Percentiles rank a stretch among this genome's conserved stretches.
Evolutionary conservation across 2,797 vertebrate genomes (phyloP).

Genomic region (Gambelia wislizenii): DNA sequence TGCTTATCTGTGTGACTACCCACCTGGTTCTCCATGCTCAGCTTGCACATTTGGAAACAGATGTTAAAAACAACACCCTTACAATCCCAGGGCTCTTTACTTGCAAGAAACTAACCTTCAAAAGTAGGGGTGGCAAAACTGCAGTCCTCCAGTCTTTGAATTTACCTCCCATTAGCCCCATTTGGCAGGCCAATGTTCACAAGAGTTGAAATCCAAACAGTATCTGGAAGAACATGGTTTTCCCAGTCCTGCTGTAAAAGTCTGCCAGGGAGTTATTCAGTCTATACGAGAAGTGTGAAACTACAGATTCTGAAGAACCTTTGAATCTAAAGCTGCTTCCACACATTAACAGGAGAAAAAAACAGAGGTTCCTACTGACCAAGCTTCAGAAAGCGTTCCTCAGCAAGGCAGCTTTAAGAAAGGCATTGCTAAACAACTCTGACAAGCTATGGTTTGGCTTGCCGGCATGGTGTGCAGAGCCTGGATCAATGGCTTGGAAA

Average conservation of each 20-base stretch:
- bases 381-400: not conserved
- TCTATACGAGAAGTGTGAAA: not conserved
- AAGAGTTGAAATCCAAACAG: no score
- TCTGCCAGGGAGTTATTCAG: not conserved
- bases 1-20: not conserved
- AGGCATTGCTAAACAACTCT: conserved; percentile 37
- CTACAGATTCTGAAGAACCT: not conserved
- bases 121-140: not conserved
- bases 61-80: not conserved
- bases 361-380: not conserved
- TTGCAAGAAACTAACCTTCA: not conserved
- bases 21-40: not conserved
- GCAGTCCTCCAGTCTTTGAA: not conserved
- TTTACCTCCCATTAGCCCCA: not conserved
- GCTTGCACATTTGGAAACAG: not conserved
- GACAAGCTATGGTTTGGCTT: conserved; percentile 56
- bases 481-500: conserved; percentile 88
- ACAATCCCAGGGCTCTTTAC: not conserved
- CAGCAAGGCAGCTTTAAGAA: conserved; percentile 33
- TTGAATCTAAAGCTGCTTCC: not conserved
- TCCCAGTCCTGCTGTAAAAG: not conserved
- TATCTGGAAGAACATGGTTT: not conserved
- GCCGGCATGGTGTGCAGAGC: conserved; percentile 36
- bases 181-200: no score
- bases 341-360: not conserved